These are phyloP conservation scores for Netelia fuscicornis DNA, from an alignment of 2,888 invertebrate genomes.

Conservation along the genomic window DNA sequence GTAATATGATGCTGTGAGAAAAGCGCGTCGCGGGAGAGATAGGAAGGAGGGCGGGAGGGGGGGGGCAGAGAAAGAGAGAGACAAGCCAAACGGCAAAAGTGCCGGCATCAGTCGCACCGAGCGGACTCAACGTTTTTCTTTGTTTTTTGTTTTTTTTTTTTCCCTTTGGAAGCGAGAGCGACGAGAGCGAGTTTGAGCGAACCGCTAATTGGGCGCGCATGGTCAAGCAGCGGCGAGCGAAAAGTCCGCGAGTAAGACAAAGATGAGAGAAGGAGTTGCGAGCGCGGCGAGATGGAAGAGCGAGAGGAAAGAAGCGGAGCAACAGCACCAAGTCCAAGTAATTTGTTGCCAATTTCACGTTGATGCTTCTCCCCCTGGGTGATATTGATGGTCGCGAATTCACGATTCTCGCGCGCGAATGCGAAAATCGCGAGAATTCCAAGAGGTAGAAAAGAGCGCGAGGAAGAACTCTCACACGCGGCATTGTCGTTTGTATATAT, in stretches of 20 bases:
- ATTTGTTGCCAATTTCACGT: constrained; percentile 82
- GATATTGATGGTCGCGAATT: constrained; percentile 71
- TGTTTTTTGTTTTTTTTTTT: constrained; percentile 49
- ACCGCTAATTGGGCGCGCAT: constrained; percentile 81
- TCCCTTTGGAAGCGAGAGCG: constrained; percentile 58
- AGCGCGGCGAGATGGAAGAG: constrained; percentile 37
- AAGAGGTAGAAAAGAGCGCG: constrained; percentile 26
- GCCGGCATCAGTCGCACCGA: constrained; percentile 2
- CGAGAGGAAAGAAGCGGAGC: constrained; percentile 56
- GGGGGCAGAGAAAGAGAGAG: constrained; percentile 24
- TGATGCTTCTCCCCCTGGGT: constrained; percentile 72
- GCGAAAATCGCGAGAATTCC: constrained; percentile 69
- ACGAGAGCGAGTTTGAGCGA: constrained; percentile 73
- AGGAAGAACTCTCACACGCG: constrained; percentile 35
- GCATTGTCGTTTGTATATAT: constrained; percentile 33
- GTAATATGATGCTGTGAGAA: constrained; percentile 52
- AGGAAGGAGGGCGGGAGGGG: background rate
- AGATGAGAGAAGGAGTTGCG: constrained; percentile 64
- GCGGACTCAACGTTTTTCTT: constrained; percentile 21
- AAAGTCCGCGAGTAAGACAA: constrained; percentile 44
- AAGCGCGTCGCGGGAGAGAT: constrained; percentile 7
- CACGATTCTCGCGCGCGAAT: constrained; percentile 67
- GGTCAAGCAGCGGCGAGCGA: constrained; percentile 40
- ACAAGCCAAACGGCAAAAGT: constrained; percentile 10
- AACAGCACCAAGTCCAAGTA: constrained; percentile 72